Base-by-base conservation (phyloP, 2,113 vertebrate genomes). In the Dromaius novaehollandiae region DNA sequence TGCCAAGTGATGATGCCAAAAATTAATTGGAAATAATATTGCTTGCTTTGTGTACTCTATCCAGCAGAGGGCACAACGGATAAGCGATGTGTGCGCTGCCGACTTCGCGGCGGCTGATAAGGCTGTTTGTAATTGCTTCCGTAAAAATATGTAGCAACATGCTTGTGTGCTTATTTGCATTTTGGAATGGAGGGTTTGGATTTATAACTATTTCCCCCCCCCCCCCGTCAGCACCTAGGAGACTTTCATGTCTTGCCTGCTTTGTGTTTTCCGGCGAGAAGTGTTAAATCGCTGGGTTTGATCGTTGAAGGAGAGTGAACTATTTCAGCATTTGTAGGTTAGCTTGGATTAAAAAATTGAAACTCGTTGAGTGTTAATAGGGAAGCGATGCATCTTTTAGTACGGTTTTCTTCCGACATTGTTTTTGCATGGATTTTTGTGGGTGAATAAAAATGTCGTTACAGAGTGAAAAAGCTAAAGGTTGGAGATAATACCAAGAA, bases 11-110 rank as follows among this genome's bases (percentile, higher is more conserved):
- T 70, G 97, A 97, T 98, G 98, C 98, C 98, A 98, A 97, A 97
- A 98, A 98, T 98, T 98, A 98, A 98, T 97, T 92, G 97, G 97
- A 95, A 98, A 94, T 96, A 83, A 95, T 48, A 69, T 36, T 28
- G 75, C 97, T 82, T 97, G 98, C 93, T 84, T 96, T 98, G 97
- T 96, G 82, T 60, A 79, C 85, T 97, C 60, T 82, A 73, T 95
- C 98, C 98, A 98, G 98, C 97, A 98, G 98, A 98, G 98, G 98
- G 98, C 98, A 95, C 78, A 97, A 84, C 93, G 95, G 98, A 77
- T 97, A 97, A 97, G 90, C 63, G 36, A 89, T 97, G 97, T 14
- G 88, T 3, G 79, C 16, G 0, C 19, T 7, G 82, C 95, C 42
- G 94, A 79, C 78, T 77, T 84, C 46, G 11, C 36, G 1, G 28